Conservation (phyloP, 2,888 invertebrate species). For the Disparrhopalites patrizii region DNA sequence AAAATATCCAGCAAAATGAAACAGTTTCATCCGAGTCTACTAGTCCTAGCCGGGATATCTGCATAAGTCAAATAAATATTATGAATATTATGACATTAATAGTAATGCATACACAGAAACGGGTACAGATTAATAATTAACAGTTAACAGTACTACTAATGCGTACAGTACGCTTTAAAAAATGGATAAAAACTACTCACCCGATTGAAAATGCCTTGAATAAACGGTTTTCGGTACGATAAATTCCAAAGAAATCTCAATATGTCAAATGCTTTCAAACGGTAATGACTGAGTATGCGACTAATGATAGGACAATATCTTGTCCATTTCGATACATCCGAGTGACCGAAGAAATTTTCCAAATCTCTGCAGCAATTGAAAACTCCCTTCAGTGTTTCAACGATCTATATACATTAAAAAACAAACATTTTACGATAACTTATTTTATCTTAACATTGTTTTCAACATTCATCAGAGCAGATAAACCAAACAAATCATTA, state of each 20-base stretch:
- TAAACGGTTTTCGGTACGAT: conserved; percentile 19
- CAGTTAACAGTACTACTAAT: no score
- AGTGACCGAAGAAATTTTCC: conserved; percentile 15
- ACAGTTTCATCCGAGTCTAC: conserved; percentile 7
- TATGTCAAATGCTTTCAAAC: not conserved
- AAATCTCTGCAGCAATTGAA: conserved; percentile 19
- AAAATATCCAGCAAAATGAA: conserved; percentile 26
- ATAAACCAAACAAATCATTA: no score
- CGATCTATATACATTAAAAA: conserved; percentile 4
- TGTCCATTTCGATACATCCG: not conserved
- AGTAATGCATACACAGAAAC: not conserved
- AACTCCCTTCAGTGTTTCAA: conserved; percentile 5
- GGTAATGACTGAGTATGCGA: conserved; percentile 7
- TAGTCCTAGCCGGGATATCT: conserved; percentile 11
- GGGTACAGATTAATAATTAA: not conserved
- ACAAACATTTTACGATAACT: not conserved
- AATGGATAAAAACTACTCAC: not conserved
- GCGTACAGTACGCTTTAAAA: no score
- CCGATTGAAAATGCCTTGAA: conserved; percentile 3
- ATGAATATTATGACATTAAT: no score
- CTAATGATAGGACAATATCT: conserved; percentile 20
- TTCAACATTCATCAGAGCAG: no score
- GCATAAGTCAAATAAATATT: not conserved
- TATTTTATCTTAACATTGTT: not conserved
- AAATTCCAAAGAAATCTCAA: conserved; percentile 2